phyloP scores from a whole-genome alignment of 2,797 vertebrate species.

The Diceros bicornis region DNA sequence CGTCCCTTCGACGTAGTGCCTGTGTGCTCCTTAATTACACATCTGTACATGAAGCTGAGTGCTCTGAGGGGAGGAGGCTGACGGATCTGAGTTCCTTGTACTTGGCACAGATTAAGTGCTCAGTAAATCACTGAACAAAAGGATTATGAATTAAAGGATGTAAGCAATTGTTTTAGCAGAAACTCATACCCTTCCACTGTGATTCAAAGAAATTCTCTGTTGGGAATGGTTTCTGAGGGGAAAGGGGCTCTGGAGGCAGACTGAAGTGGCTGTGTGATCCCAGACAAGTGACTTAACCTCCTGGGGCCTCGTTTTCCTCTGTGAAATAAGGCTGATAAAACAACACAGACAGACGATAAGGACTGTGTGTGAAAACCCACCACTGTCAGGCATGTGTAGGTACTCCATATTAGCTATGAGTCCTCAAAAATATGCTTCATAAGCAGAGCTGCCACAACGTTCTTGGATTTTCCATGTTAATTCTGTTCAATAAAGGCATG shows the following conservation, averaged over 20 bases:
- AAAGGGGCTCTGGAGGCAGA: neutral
- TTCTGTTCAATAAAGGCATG: neutral
- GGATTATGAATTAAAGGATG: neutral
- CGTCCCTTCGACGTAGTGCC: neutral
- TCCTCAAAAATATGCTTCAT: neutral
- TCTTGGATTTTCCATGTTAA: neutral
- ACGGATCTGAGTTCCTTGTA: neutral
- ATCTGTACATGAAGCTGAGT: neutral
- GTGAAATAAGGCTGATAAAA: neutral
- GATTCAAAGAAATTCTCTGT: neutral
- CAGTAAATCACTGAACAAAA: neutral
- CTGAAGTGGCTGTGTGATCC: neutral
- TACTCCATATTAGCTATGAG: neutral
- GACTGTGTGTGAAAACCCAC: neutral
- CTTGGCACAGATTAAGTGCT: neutral
- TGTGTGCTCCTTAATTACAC: neutral
- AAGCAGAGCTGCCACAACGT: neutral
- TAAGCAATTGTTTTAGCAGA: neutral
- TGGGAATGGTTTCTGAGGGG: neutral
- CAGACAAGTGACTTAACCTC: neutral
- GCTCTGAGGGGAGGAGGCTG: neutral
- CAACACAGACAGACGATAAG: neutral
- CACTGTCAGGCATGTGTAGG: neutral
- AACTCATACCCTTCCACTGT: neutral
- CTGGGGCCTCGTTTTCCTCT: neutral